Conservation (phyloP, 2,113 vertebrate species). For the Festucalex cinctus region DNA sequence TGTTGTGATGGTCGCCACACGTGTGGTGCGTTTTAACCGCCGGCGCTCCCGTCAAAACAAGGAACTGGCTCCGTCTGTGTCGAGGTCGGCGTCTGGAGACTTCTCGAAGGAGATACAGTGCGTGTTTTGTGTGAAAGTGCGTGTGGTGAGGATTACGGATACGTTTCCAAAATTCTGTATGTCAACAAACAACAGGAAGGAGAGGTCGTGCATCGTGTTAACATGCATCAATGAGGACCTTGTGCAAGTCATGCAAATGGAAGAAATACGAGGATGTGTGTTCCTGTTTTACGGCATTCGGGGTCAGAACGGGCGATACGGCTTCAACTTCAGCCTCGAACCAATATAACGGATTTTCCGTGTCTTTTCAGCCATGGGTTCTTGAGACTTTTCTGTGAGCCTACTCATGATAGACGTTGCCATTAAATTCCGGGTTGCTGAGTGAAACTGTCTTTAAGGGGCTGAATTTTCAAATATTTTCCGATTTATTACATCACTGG, state of each 20-base stretch:
- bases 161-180: constrained; percentile 4
- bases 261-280: not conserved
- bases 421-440: too few species aligned
- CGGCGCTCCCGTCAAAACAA: constrained; percentile 13
- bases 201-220: not conserved
- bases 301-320: not conserved
- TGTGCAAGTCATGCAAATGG: not conserved
- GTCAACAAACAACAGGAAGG: constrained; percentile 11
- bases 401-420: too few species aligned
- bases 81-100: not conserved
- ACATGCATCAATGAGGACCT: not conserved
- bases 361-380: too few species aligned
- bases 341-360: too few species aligned
- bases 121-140: not conserved
- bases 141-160: not conserved
- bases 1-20: constrained; percentile 20
- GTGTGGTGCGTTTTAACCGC: constrained; percentile 27
- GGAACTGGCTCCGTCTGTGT: constrained; percentile 2
- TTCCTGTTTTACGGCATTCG: constrained; percentile 2
- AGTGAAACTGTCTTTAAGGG: too few species aligned
- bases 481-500: not conserved
- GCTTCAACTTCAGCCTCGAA: not conserved
- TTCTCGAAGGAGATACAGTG: not conserved
- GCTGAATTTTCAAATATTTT: too few species aligned
- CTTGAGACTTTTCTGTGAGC: too few species aligned